Evolutionary conservation across 2,113 vertebrate genomes (phyloP).

Genomic region (Tor tambroides): DNA sequence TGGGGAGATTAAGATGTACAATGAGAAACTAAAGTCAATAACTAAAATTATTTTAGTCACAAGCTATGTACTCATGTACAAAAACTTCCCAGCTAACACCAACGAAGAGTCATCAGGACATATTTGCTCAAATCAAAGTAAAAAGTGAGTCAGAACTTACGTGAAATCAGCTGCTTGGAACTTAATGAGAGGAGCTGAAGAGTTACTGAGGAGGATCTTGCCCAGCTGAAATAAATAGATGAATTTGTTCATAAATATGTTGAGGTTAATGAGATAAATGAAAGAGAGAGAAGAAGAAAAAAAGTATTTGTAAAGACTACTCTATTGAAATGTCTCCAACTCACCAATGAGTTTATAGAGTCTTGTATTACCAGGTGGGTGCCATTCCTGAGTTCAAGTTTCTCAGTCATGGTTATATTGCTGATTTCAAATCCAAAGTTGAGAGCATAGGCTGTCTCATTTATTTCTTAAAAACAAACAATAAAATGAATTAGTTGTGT

Average conservation of each 20-base stretch:
- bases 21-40: constrained; percentile 6
- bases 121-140: background rate
- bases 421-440: constrained; percentile 24
- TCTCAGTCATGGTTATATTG: constrained; percentile 8
- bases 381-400: background rate
- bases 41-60: background rate
- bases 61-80: background rate
- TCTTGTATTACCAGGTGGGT: background rate
- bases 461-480: constrained; percentile 17
- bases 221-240: background rate
- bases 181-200: background rate
- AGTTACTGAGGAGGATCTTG: background rate
- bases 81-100: background rate
- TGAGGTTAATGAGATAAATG: background rate
- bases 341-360: constrained; percentile 20
- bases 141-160: constrained; percentile 14
- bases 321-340: background rate
- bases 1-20: background rate
- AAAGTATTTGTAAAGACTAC: background rate
- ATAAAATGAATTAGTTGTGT: background rate
- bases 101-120: background rate
- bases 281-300: background rate
- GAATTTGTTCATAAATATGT: background rate
- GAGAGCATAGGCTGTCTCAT: background rate
- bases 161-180: constrained; percentile 11